Evolutionary conservation across 2,888 invertebrate species (phyloP).

Genomic region (Asteroscopus sphinx): DNA sequence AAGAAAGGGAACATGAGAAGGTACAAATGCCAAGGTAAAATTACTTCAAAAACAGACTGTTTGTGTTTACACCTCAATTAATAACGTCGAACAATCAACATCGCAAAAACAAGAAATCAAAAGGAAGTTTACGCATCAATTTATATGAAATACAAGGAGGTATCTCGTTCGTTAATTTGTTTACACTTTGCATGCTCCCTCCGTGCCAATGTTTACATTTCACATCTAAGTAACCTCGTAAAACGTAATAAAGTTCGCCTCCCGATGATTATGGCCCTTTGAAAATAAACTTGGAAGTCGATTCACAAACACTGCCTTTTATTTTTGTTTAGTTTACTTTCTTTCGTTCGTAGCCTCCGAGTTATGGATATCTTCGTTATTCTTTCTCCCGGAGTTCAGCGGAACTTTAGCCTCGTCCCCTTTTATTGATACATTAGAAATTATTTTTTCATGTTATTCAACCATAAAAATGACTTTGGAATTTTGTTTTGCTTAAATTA

Average conservation of each 20-base stretch:
- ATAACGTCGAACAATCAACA: conserved; percentile 61
- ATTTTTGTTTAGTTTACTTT: conserved; percentile 83
- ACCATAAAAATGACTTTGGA: conserved; percentile 53
- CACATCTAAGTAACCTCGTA: conserved; percentile 73
- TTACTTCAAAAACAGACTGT: conserved; percentile 35
- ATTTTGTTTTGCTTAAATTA: conserved; percentile 59
- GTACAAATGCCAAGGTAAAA: conserved; percentile 5
- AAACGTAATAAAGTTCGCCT: conserved; percentile 81
- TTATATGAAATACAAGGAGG: conserved; percentile 67
- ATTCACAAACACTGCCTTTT: conserved; percentile 77
- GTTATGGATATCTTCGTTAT: conserved; percentile 81
- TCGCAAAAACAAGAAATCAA: conserved; percentile 66
- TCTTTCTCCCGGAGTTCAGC: conserved; percentile 67
- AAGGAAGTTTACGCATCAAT: conserved; percentile 70
- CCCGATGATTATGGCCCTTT: conserved; percentile 83
- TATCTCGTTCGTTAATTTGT: conserved; percentile 80
- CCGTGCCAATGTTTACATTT: conserved; percentile 77
- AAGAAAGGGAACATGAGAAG: too few species aligned
- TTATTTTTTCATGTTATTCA: conserved; percentile 64
- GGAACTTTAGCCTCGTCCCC: conserved; percentile 66
- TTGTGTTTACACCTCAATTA: conserved; percentile 59
- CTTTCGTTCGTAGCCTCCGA: conserved; percentile 60
- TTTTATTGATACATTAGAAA: conserved; percentile 73
- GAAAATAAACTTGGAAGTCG: conserved; percentile 82
- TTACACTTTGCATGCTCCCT: conserved; percentile 79